Evolutionary conservation across 1,140 invertebrate species (phyloP).

Genomic region (Idris sp.): DNA sequence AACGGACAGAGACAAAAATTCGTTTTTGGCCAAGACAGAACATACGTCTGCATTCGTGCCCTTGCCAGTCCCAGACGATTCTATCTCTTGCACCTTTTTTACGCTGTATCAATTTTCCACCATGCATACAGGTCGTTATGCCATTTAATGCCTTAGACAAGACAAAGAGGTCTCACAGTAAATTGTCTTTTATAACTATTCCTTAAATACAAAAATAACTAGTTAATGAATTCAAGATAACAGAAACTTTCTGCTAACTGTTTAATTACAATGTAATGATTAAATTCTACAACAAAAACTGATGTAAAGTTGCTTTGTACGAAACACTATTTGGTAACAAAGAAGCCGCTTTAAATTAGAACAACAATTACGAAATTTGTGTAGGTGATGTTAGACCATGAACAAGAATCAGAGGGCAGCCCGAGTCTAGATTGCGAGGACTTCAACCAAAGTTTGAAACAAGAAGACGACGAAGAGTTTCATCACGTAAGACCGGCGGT

Average conservation of each 20-base stretch:
- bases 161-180: too few species aligned
- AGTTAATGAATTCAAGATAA: too few species aligned
- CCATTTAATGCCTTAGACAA: too few species aligned
- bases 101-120: constrained; percentile 25
- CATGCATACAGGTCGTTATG: too few species aligned
- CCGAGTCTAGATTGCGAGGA: constrained; percentile 42
- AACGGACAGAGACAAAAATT: constrained; percentile 46
- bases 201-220: too few species aligned
- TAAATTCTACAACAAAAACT: too few species aligned
- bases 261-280: too few species aligned
- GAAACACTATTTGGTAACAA: neutral
- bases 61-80: neutral
- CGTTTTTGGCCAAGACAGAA: constrained; percentile 10
- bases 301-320: too few species aligned
- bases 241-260: too few species aligned
- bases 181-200: too few species aligned
- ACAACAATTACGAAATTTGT: constrained; percentile 34
- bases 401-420: constrained; percentile 48
- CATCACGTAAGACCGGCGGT: constrained; percentile 34
- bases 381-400: constrained; percentile 48
- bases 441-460: constrained; percentile 24
- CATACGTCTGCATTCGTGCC: constrained; percentile 34
- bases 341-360: constrained; percentile 18
- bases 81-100: constrained; percentile 12
- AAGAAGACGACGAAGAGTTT: constrained; percentile 34